Percentiles rank a stretch among this genome's conserved stretches.
Conservation (phyloP, 2,113 vertebrate species). For the Larimichthys crocea region DNA sequence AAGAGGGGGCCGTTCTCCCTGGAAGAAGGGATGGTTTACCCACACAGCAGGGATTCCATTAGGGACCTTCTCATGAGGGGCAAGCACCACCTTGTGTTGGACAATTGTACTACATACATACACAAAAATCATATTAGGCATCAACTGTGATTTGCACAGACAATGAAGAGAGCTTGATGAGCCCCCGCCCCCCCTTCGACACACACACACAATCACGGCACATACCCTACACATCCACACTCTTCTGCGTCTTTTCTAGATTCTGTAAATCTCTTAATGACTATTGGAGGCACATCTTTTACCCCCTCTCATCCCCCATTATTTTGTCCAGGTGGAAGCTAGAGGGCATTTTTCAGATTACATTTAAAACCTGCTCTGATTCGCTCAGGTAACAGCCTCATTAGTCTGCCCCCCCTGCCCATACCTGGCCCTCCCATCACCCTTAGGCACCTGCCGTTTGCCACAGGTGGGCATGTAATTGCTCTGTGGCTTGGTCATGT, state of each 20-base stretch:
- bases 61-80: constrained; percentile 65
- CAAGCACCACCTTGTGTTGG: constrained; percentile 79
- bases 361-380: constrained; percentile 43
- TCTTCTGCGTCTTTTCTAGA: neutral
- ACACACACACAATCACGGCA: neutral
- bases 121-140: neutral
- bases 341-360: constrained; percentile 28
- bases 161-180: too few species aligned
- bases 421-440: constrained; percentile 49
- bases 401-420: constrained; percentile 70
- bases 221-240: neutral
- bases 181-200: too few species aligned
- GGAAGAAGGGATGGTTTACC: constrained; percentile 47
- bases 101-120: constrained; percentile 46
- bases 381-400: constrained; percentile 59
- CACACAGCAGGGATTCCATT: constrained; percentile 49
- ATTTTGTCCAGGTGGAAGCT: constrained; percentile 26
- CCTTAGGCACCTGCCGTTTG: constrained; percentile 71
- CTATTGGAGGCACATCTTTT: neutral
- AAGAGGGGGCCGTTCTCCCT: constrained; percentile 54
- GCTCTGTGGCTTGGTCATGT: constrained; percentile 69
- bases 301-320: neutral
- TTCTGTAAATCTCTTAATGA: neutral
- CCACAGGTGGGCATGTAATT: constrained; percentile 80
- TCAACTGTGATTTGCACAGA: too few species aligned